Conservation (phyloP, 2,113 vertebrate genomes). For the Chaetodon auriga region DNA sequence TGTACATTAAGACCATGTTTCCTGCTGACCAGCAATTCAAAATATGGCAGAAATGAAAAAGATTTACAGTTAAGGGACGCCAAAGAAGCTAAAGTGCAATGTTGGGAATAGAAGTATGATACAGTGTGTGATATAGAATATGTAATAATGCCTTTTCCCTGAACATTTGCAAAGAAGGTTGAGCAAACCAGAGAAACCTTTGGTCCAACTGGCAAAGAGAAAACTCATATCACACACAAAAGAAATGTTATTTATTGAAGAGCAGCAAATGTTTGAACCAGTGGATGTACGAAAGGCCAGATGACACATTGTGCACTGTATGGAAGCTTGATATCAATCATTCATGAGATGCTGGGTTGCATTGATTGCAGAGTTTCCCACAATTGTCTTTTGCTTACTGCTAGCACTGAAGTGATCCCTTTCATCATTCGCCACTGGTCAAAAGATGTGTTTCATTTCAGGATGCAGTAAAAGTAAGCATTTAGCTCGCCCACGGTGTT, state of each 20-base stretch:
- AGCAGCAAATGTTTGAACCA: constrained; percentile 23
- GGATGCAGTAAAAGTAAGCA: not conserved
- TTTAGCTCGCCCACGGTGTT: not conserved
- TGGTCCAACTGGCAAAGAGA: not conserved
- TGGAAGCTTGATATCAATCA: constrained; percentile 44
- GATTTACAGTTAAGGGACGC: too few species aligned
- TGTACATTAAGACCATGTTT: too few species aligned
- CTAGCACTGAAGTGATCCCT: constrained; percentile 32
- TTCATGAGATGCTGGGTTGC: constrained; percentile 23
- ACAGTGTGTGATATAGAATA: not conserved
- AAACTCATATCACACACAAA: not conserved
- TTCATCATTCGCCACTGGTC: constrained; percentile 33
- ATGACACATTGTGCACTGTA: constrained; percentile 27
- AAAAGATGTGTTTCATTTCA: constrained; percentile 26
- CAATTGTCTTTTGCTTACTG: constrained; percentile 24
- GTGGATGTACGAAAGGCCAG: constrained; percentile 32
- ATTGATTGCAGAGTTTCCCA: constrained; percentile 42
- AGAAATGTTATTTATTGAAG: not conserved
- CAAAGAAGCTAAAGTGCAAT: not conserved
- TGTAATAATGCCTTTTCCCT: not conserved
- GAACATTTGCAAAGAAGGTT: not conserved
- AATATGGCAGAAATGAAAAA: too few species aligned
- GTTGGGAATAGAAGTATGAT: not conserved
- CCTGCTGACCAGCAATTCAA: too few species aligned
- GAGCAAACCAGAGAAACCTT: too few species aligned